Base-by-base conservation (phyloP, 2,113 vertebrate genomes). In the Tautogolabrus adspersus region DNA sequence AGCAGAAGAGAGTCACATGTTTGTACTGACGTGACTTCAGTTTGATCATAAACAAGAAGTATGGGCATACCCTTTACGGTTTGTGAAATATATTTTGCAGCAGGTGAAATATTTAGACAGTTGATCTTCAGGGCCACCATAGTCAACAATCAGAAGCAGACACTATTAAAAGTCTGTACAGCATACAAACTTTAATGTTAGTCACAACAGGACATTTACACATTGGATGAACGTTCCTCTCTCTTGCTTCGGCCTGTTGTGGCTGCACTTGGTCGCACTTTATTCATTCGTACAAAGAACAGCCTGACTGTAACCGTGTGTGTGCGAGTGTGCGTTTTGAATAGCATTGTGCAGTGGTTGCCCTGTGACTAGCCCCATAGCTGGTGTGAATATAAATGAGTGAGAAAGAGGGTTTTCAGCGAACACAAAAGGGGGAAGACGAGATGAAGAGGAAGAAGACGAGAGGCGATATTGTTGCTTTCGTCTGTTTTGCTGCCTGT, bases 341-440 rank as follows among this genome's bases (percentile, higher is more conserved):
- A 60, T 30, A 54, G 47, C 30, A 55, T 54, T 69, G 58, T 82
- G 79, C 52, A 54, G 68, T 12, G 34, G 54, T 73, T 78, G 62
- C 61, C 73, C 73, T 81, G 75, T 30, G 75, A 86, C 73, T 79
- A 54, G 70, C 70, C 78, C 62, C 70, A 69, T 40, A 19, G 81
- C 84, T 80, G 72, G 72, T 75, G 82, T 81, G 89, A 87, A 91
- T 89, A 75, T 77, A 68, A 90, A 89, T 88, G 83, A 88, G 84
- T 68, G 38, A 22, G 83, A 68, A 72, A 56, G 65, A 52, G 70
- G 62, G 75, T 30, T 78, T 85, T 42, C 7, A 72, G 38, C 6
- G 38, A 63, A 71, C 74, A 77, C 70, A 81, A 70, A 42, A 82
- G 38, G 15, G n/a, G 52, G 38, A 75, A 69, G 54, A 47, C 10